Percentiles rank a stretch among this genome's conserved stretches.
phyloP scores from a whole-genome alignment of 23 tunicate species.

The Aplidium turbinatum region DNA sequence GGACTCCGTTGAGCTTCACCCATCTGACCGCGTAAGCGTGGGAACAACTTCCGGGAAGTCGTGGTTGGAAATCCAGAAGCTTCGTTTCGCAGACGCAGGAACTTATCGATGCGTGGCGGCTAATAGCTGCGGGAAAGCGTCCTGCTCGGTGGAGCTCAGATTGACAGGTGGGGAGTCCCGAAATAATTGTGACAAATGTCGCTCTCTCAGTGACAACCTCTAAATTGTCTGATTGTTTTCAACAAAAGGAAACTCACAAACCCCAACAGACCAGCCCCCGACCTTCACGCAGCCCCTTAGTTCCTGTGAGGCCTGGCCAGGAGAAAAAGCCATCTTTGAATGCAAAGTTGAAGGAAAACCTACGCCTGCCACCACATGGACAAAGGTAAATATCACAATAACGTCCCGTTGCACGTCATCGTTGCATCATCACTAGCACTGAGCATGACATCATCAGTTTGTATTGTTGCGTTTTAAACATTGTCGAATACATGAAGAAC shows the following conservation, averaged over 20 bases:
- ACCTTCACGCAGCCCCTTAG: slow-evolving; percentile 47
- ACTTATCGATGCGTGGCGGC: slow-evolving; percentile 71
- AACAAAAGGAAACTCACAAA: too few relatives aligned
- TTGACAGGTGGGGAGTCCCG: slow-evolving; percentile 55
- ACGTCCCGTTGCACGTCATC: too few relatives aligned
- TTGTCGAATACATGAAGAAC: too few relatives aligned
- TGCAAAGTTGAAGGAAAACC: slow-evolving; percentile 86
- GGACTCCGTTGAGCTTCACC: too few relatives aligned
- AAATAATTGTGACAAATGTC: too few relatives aligned
- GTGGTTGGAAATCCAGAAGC: slow-evolving; percentile 30
- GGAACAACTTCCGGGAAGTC: slow-evolving; percentile 21
- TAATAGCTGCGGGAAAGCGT: slow-evolving; percentile 59
- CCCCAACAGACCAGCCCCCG: slow-evolving; percentile 67
- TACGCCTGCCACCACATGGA: slow-evolving; percentile 79
- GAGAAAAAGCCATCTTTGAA: slow-evolving; percentile 70
- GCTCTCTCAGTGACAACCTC: too few relatives aligned
- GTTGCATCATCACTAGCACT: too few relatives aligned
- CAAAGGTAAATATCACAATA: too few relatives aligned
- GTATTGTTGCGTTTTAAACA: too few relatives aligned
- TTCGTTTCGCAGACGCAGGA: slow-evolving; percentile 66
- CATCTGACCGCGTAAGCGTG: slow-evolving; percentile 37
- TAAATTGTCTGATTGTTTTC: too few relatives aligned
- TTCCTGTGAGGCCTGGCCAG: slow-evolving; percentile 43
- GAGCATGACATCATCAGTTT: too few relatives aligned
- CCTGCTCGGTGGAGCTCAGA: slow-evolving; percentile 53